Conservation (phyloP, 2,113 vertebrate genomes). For the Pyrgilauda ruficollis region DNA sequence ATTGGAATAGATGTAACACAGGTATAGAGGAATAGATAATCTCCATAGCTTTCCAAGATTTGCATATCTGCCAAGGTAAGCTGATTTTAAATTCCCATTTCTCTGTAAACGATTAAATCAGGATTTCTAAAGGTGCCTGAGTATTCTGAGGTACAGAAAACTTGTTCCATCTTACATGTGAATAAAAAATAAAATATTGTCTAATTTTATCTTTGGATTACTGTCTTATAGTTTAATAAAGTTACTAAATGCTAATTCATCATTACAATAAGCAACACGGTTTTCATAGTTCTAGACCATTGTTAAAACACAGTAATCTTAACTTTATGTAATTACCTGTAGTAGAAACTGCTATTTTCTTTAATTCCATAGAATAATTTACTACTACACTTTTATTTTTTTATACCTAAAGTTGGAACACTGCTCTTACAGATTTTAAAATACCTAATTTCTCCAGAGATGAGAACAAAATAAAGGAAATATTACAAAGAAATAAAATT, state of each 20-base stretch:
- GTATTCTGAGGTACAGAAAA: background rate
- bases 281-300: background rate
- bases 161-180: background rate
- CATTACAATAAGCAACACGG: background rate
- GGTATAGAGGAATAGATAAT: background rate
- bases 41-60: background rate
- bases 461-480: background rate
- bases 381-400: background rate
- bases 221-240: background rate
- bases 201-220: background rate
- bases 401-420: background rate
- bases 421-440: background rate
- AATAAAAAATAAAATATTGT: background rate
- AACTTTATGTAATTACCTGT: background rate
- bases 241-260: background rate
- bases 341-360: background rate
- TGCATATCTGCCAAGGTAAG: background rate
- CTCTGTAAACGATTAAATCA: background rate
- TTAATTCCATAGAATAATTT: background rate
- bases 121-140: background rate
- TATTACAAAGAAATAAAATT: background rate
- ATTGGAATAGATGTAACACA: background rate
- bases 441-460: background rate
- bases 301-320: background rate
- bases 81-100: background rate